These are phyloP conservation scores for Capitulum mitella DNA, from an alignment of 2,888 invertebrate species.

Conservation along the genomic window DNA sequence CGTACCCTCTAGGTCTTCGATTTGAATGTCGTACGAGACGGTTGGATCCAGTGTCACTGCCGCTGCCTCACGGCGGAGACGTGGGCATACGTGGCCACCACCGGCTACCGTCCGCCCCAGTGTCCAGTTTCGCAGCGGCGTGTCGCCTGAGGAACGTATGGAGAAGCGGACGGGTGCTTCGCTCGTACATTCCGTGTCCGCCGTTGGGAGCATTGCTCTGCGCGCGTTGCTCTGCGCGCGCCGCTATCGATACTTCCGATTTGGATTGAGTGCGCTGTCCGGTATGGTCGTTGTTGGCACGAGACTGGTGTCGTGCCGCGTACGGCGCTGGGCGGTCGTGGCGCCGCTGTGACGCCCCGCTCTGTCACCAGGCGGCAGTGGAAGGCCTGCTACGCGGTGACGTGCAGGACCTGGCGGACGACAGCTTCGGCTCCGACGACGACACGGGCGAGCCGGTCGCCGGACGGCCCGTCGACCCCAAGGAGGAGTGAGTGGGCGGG, in stretches of 20 bases:
- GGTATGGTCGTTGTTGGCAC: not conserved
- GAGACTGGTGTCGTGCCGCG: not conserved
- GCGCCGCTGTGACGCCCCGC: not conserved
- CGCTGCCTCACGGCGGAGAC: too few species aligned
- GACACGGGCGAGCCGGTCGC: not conserved
- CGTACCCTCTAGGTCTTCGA: too few species aligned
- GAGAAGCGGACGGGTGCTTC: too few species aligned
- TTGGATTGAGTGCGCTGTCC: not conserved
- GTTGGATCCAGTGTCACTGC: too few species aligned
- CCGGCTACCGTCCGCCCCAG: too few species aligned
- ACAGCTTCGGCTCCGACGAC: not conserved
- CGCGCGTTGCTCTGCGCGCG: not conserved
- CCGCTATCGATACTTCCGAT: not conserved
- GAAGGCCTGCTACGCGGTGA: slow-evolving; percentile 1
- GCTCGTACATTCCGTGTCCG: not conserved
- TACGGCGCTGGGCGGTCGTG: not conserved
- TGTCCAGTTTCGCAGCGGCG: too few species aligned
- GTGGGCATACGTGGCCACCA: too few species aligned
- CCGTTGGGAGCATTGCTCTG: not conserved
- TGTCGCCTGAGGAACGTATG: too few species aligned
- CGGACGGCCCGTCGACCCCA: not conserved
- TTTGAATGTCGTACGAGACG: too few species aligned
- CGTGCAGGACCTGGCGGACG: not conserved
- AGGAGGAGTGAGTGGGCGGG: not conserved
- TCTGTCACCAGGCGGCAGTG: not conserved